phyloP scores from a whole-genome alignment of 1,140 invertebrate genomes.

The Panulirus ornatus region DNA sequence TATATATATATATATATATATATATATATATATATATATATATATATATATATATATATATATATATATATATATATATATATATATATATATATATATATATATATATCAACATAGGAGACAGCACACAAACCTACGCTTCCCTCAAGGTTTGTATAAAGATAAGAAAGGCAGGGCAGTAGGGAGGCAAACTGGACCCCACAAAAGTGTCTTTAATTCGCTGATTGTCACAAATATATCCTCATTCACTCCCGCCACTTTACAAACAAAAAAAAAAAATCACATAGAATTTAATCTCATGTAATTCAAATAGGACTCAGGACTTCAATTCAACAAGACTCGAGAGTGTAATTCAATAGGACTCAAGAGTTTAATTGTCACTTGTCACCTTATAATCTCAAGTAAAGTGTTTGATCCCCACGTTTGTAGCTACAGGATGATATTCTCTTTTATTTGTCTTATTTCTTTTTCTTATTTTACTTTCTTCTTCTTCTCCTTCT shows the following conservation, averaged over 20 bases:
- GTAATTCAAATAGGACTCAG: background rate
- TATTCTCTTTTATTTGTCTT: background rate
- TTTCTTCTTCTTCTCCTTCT: too few relatives aligned
- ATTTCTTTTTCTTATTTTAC: too few relatives aligned
- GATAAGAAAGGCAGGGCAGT: background rate
- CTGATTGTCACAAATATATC: constrained; percentile 8
- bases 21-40: too few relatives aligned
- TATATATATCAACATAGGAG: too few relatives aligned
- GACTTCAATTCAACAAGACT: too few relatives aligned
- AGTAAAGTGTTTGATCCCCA: background rate
- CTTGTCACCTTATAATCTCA: background rate
- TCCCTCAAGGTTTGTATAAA: too few relatives aligned
- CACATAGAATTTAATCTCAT: too few relatives aligned
- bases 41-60: too few relatives aligned
- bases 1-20: too few relatives aligned
- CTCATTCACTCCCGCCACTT: background rate
- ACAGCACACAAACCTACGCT: too few relatives aligned
- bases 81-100: too few relatives aligned
- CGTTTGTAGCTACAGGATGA: background rate
- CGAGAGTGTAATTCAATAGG: constrained; percentile 5
- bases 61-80: too few relatives aligned
- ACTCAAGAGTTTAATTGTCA: background rate
- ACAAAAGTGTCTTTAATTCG: background rate
- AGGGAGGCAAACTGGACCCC: background rate
- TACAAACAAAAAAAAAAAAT: background rate